Percentiles rank a stretch among this genome's conserved stretches.
phyloP scores from a whole-genome alignment of 2,113 vertebrate genomes.

The Saccopteryx leptura region DNA sequence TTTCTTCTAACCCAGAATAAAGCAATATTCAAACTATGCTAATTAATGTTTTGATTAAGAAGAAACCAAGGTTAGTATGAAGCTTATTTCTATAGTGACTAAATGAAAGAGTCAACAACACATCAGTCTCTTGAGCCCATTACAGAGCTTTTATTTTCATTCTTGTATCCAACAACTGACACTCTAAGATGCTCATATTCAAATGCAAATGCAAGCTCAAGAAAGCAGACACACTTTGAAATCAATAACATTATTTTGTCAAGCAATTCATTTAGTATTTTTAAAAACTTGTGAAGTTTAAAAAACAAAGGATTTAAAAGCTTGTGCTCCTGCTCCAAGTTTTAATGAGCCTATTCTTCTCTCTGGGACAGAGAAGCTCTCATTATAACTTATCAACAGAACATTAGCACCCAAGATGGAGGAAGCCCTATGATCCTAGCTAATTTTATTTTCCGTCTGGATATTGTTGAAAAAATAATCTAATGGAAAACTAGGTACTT shows the following conservation, averaged over 20 bases:
- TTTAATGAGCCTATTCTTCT: constrained; percentile 78
- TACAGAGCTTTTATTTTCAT: constrained; percentile 77
- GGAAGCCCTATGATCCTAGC: constrained; percentile 63
- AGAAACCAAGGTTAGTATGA: constrained; percentile 76
- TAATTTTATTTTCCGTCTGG: constrained; percentile 74
- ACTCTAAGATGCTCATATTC: constrained; percentile 82
- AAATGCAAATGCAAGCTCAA: constrained; percentile 82
- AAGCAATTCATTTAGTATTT: constrained; percentile 84
- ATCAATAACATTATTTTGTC: constrained; percentile 83
- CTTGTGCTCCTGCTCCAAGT: constrained; percentile 69
- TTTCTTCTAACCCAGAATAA: constrained; percentile 74
- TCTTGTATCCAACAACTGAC: constrained; percentile 76
- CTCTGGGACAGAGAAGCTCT: constrained; percentile 73
- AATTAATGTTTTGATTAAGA: constrained; percentile 85
- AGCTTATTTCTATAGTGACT: constrained; percentile 79
- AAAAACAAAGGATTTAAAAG: constrained; percentile 82
- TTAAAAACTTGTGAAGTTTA: constrained; percentile 82
- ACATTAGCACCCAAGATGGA: constrained; percentile 77
- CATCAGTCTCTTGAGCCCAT: constrained; percentile 77
- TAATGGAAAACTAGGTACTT: constrained; percentile 66
- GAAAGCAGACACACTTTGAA: constrained; percentile 84
- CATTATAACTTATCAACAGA: constrained; percentile 81
- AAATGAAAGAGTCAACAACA: constrained; percentile 83
- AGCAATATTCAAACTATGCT: constrained; percentile 67
- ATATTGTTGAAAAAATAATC: constrained; percentile 69